A percentile compares a stretch with the other conserved stretches of the same genome.
Conservation (phyloP, 2,113 vertebrate species). For the Alces alces region DNA sequence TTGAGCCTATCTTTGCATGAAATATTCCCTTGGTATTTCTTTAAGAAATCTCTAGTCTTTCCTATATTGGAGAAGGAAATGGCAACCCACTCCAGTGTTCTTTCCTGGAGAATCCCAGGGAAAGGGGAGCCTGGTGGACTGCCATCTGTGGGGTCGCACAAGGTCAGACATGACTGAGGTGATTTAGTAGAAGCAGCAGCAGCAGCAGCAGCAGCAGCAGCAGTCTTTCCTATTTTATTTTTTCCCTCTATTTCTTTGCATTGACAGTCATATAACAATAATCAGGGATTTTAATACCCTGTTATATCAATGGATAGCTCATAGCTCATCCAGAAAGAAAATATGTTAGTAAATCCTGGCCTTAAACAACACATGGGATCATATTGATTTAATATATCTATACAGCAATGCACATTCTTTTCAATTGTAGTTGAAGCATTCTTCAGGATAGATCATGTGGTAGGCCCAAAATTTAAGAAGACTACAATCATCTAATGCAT, state of each 20-base stretch:
- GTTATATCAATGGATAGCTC: background rate
- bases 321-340: background rate
- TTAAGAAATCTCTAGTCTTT: background rate
- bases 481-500: background rate
- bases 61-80: background rate
- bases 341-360: background rate
- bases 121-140: too few relatives aligned
- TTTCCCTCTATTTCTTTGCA: background rate
- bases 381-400: background rate
- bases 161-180: too few relatives aligned
- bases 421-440: background rate
- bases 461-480: background rate
- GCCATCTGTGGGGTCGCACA: too few relatives aligned
- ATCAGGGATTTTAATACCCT: background rate
- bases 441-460: background rate
- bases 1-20: background rate
- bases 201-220: too few relatives aligned
- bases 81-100: too few relatives aligned
- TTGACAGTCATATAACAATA: background rate
- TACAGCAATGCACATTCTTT: background rate
- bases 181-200: too few relatives aligned
- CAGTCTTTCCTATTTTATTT: background rate
- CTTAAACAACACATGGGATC: background rate
- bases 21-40: background rate
- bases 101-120: too few relatives aligned